These are phyloP conservation scores for Eutolmus rufibarbis DNA, from an alignment of 2,888 invertebrate genomes.

Conservation along the genomic window DNA sequence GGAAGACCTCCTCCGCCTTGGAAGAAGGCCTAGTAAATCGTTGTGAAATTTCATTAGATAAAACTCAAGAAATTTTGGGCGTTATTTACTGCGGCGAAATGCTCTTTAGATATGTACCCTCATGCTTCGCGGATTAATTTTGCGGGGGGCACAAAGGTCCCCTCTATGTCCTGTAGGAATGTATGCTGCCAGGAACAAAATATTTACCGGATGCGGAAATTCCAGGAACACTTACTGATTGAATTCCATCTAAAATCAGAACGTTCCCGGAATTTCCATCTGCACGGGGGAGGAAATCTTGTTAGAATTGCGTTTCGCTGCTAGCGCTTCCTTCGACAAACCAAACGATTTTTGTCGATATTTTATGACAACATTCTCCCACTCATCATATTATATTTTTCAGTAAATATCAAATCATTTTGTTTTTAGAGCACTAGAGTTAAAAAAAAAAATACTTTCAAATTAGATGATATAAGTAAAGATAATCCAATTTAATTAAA, in stretches of 20 bases:
- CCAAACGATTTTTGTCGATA: background rate
- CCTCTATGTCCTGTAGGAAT: background rate
- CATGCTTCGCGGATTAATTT: constrained; percentile 5
- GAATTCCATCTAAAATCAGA: background rate
- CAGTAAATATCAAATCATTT: no score
- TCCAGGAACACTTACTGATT: background rate
- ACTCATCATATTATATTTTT: no score
- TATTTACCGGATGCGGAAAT: background rate
- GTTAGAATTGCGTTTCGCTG: background rate
- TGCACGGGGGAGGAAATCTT: background rate
- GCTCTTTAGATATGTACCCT: background rate
- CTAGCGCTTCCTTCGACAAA: background rate
- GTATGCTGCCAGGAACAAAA: background rate
- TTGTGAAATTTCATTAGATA: constrained; percentile 35
- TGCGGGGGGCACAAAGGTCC: background rate
- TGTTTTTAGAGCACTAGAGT: no score
- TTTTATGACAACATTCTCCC: no score
- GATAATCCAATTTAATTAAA: no score
- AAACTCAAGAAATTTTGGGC: constrained; percentile 22
- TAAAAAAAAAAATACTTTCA: no score
- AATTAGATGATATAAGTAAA: no score
- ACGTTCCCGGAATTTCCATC: background rate
- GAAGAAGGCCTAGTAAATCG: background rate
- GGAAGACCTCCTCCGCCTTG: background rate
- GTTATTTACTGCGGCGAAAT: background rate